Conservation (phyloP, 2,113 vertebrate genomes). For the Phoxinus phoxinus region DNA sequence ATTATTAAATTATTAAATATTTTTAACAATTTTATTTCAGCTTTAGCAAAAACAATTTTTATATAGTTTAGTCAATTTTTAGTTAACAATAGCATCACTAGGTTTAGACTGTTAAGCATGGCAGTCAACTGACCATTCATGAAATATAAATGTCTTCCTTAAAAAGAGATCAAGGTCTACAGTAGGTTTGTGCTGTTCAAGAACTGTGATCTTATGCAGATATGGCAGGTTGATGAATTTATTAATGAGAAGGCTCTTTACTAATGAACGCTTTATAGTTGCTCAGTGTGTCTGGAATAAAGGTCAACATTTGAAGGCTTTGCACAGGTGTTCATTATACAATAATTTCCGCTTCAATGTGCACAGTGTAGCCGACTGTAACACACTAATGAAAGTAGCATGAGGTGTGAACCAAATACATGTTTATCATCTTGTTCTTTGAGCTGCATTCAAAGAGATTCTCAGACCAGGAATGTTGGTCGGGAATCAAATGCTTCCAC, state of each 20-base stretch:
- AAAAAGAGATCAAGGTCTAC: neutral
- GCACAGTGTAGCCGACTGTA: neutral
- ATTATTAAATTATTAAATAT: too few species aligned
- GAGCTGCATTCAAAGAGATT: constrained; percentile 1
- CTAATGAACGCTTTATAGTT: neutral
- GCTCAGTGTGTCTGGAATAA: neutral
- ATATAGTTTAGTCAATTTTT: neutral
- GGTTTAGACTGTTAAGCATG: neutral
- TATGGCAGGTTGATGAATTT: neutral
- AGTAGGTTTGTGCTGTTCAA: too few species aligned
- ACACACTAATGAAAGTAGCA: neutral
- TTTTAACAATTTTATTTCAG: neutral
- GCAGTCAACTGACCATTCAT: neutral
- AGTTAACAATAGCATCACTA: too few species aligned
- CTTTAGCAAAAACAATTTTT: neutral
- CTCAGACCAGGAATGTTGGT: constrained; percentile 10
- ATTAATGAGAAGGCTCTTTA: neutral
- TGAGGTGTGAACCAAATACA: neutral
- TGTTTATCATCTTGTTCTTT: neutral
- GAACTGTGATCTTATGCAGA: too few species aligned
- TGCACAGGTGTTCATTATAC: neutral
- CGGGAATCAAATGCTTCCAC: neutral
- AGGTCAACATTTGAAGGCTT: neutral
- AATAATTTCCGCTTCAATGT: neutral
- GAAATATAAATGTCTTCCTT: neutral